Evolutionary conservation across 2,797 vertebrate species (phyloP), one percentile per base, ranked within the genome.

Genomic region (Rhodeus uyekii): DNA sequence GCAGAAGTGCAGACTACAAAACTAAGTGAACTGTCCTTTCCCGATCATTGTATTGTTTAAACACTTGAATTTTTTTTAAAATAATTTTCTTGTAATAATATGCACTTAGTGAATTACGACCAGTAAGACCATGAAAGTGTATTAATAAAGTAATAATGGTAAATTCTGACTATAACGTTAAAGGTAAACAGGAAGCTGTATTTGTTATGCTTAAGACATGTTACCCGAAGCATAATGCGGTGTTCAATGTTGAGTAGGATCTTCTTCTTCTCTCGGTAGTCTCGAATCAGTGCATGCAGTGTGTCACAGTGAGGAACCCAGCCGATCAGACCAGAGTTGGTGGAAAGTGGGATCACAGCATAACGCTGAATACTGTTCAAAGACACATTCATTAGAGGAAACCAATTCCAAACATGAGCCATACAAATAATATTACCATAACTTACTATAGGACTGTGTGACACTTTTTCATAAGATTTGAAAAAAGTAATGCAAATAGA

Each of bases 261-360:
- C 95, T 99, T 99, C 77, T 99, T 99, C 93, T 99, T 99, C 92
- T 99, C 98, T 0, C 98, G 89, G 91, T 99, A 99, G 93, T 99
- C 98, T 83, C 98, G 93, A 92, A 99, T 99, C 83, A 99, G 97
- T 0, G 98, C 98, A 0, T 99, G 98, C 83, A 99, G 93, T 0
- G 98, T 99, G 92, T 99, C 98, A 34, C 98, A 99, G 93, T 99
- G 98, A 4, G 98, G 98, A n/a, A 99, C 98, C 98, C 98, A 99
- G 86, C 98, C 98, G 74, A 99, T 99, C 85, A 99, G 93, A 76
- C 98, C 98, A 0, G 98, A 99, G 92, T 99, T 99, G 75, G 98
- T 99, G 46, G 98, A 99, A 80, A 99, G 91, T 0, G 98, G 98
- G 85, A 99, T 99, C 58, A 99, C 98, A 0, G 98, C 98, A 0